Conservation (phyloP, 2,888 invertebrate genomes). For the Apamea epomidion region DNA sequence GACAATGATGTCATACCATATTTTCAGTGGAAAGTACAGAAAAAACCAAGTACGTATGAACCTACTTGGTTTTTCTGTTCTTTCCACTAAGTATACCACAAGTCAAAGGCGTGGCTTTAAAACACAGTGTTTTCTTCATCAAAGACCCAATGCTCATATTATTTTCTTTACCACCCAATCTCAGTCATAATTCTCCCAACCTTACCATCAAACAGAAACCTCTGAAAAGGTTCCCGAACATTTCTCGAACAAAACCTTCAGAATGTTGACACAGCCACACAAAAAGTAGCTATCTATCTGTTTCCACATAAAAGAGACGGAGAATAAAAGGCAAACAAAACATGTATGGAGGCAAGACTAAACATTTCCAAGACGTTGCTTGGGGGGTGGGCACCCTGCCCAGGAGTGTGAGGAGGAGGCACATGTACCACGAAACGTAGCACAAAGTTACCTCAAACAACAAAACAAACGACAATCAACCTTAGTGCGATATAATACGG, state of each 20-base stretch:
- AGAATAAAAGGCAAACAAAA: slow-evolving; percentile 87
- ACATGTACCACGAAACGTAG: slow-evolving; percentile 62
- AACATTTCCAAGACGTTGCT: slow-evolving; percentile 87
- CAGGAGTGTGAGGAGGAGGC: slow-evolving; percentile 68
- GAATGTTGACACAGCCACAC: slow-evolving; percentile 59
- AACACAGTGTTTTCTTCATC: neutral
- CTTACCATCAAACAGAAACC: slow-evolving; percentile 33
- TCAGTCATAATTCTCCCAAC: slow-evolving; percentile 28
- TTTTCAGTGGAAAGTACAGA: too few species aligned
- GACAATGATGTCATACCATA: too few species aligned
- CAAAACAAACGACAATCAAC: slow-evolving; percentile 63
- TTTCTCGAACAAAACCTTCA: slow-evolving; percentile 60
- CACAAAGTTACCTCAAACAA: slow-evolving; percentile 52
- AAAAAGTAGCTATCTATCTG: slow-evolving; percentile 71
- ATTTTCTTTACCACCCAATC: slow-evolving; percentile 21
- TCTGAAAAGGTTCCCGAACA: slow-evolving; percentile 51
- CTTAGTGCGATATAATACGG: slow-evolving; percentile 47
- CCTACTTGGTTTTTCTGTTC: too few species aligned
- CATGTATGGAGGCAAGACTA: slow-evolving; percentile 85
- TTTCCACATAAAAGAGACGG: slow-evolving; percentile 79
- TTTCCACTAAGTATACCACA: neutral
- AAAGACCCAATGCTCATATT: neutral
- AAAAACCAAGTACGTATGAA: too few species aligned
- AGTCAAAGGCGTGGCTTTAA: neutral
- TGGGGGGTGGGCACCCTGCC: slow-evolving; percentile 67